Percentiles rank a stretch among this genome's conserved stretches.
Conservation (phyloP, 2,113 vertebrate genomes). For the Trogon surrucura region DNA sequence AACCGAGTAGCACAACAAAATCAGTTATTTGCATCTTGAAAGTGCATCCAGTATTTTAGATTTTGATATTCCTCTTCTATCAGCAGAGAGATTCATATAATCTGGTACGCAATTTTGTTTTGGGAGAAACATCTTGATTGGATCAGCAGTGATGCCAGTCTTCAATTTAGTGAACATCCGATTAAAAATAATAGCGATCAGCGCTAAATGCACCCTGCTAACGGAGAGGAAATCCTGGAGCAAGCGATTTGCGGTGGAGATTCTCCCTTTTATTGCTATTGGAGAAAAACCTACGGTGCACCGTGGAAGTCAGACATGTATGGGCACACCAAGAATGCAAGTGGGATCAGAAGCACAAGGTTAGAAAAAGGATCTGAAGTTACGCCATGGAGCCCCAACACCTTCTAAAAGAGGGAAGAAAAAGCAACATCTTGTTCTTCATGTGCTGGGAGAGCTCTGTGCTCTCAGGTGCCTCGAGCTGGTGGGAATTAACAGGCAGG, state of each 20-base stretch:
- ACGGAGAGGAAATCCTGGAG: background rate
- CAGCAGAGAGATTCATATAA: background rate
- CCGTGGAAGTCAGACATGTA: background rate
- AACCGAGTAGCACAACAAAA: background rate
- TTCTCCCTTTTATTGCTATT: background rate
- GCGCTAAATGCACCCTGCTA: background rate
- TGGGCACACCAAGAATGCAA: background rate
- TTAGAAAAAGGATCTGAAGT: background rate
- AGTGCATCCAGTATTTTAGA: background rate
- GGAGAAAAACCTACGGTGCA: background rate
- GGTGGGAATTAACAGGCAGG: background rate
- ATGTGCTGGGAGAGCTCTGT: accelerated
- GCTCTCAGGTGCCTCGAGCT: background rate
- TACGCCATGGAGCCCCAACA: background rate
- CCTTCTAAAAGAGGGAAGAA: background rate
- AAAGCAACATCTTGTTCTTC: background rate
- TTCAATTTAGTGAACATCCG: background rate
- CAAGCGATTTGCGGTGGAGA: background rate
- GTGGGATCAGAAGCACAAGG: background rate
- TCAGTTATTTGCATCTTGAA: background rate
- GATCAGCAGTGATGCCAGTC: background rate
- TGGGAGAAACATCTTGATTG: background rate
- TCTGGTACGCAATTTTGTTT: background rate
- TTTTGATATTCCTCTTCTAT: background rate
- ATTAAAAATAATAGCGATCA: background rate